Percentiles rank a stretch among this genome's conserved stretches.
phyloP scores from a whole-genome alignment of 2,113 vertebrate genomes.

The Nesoenas mayeri region DNA sequence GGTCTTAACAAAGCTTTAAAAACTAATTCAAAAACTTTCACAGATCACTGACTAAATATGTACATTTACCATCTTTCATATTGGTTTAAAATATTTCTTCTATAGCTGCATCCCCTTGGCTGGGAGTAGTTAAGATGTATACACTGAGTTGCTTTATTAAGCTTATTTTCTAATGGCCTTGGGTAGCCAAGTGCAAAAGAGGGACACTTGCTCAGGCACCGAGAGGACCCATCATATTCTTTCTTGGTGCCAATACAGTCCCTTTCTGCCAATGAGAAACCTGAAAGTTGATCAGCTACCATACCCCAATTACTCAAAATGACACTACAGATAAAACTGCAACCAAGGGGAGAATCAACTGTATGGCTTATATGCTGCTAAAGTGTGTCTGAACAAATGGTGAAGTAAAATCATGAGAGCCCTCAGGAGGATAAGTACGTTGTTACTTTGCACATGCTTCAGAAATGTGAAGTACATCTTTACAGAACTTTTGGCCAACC shows the following conservation, averaged over 20 bases:
- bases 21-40: slow-evolving; percentile 97
- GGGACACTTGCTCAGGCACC: slow-evolving; percentile 81
- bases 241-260: slow-evolving; percentile 85
- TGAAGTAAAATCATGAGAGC: slow-evolving; percentile 86
- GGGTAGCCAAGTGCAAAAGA: slow-evolving; percentile 87
- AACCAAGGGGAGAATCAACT: slow-evolving; percentile 97
- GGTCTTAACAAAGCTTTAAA: slow-evolving; percentile 99
- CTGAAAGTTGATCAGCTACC: slow-evolving; percentile 88
- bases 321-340: slow-evolving; percentile 91
- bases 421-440: slow-evolving; percentile 80
- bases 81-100: slow-evolving; percentile 77
- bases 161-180: slow-evolving; percentile 85
- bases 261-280: slow-evolving; percentile 88
- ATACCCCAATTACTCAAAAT: slow-evolving; percentile 92
- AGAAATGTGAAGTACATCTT: slow-evolving; percentile 84
- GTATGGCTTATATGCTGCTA: slow-evolving; percentile 83
- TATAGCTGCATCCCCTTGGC: slow-evolving; percentile 74
- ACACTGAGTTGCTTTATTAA: slow-evolving; percentile 79
- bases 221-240: slow-evolving; percentile 81
- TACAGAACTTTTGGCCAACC: slow-evolving; percentile 84
- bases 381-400: slow-evolving; percentile 93
- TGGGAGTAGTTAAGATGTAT: slow-evolving; percentile 69
- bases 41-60: slow-evolving; percentile 90
- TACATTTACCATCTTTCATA: slow-evolving; percentile 85
- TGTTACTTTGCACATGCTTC: slow-evolving; percentile 86